phyloP scores from a whole-genome alignment of 2,888 invertebrate species.

The Nomada ferruginata region DNA sequence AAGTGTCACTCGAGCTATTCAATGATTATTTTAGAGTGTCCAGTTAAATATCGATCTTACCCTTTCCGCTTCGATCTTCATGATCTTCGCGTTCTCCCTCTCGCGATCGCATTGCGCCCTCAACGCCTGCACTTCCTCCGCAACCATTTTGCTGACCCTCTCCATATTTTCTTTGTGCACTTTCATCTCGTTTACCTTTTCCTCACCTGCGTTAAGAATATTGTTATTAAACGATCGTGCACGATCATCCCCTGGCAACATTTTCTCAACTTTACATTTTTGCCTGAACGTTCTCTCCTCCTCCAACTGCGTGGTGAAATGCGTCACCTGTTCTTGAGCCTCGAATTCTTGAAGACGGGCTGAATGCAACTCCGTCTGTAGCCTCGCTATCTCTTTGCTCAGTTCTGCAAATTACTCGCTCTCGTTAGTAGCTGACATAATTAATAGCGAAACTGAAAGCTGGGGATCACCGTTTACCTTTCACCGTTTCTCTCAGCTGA shows the following conservation, averaged over 20 bases:
- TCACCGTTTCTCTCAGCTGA: conserved; percentile 88
- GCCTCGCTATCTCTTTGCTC: conserved; percentile 87
- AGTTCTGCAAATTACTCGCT: conserved; percentile 84
- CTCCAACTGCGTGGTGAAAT: conserved; percentile 84
- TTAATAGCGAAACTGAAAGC: not conserved
- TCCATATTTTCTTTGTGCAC: conserved; percentile 87
- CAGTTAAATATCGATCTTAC: conserved; percentile 68
- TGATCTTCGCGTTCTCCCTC: conserved; percentile 85
- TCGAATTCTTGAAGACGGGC: conserved; percentile 89
- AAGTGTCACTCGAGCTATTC: not conserved
- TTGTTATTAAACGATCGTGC: not conserved
- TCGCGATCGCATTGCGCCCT: conserved; percentile 88
- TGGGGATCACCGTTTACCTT: conserved; percentile 74
- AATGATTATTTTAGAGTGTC: not conserved
- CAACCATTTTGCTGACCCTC: conserved; percentile 88
- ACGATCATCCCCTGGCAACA: not conserved
- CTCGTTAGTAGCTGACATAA: conserved; percentile 6
- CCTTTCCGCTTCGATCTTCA: conserved; percentile 83
- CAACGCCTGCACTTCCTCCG: conserved; percentile 87
- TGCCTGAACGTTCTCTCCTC: conserved; percentile 84
- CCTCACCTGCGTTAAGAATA: conserved; percentile 43
- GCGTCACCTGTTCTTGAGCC: conserved; percentile 87
- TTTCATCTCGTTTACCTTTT: conserved; percentile 69
- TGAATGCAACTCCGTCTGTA: conserved; percentile 88
- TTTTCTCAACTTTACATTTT: conserved; percentile 70